Base-by-base conservation (phyloP, 2,888 invertebrate species). In the Drosophila rubida region DNA sequence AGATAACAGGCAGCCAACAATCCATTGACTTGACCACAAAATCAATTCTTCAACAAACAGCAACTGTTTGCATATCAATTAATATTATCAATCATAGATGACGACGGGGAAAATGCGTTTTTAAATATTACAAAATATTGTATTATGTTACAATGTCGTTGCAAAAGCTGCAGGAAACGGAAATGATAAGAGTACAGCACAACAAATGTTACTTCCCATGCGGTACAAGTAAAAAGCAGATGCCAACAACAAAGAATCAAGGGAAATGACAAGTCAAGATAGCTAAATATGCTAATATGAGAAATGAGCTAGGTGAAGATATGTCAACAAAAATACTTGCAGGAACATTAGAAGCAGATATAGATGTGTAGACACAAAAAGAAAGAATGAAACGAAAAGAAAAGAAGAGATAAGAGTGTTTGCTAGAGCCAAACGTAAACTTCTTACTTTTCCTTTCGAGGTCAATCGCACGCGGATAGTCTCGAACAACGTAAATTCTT, bases 271-370 rank as follows among this genome's bases (percentile, higher is more conserved):
- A 42, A 14, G 37, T 13, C 19, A 22, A 42, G 25, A 54, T 30
- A 53, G 19, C 14, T 41, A 66, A 44, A 66, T 49, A 55, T 66
- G 30, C 23, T 19, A 39, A 64, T 64, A 27, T n/a, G 9, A 14
- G 8, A 11, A 64, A 13, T 30, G 37, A 46, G 57, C 27, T 48
- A 9, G 22, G 30, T 30, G 7, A 22, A 35, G 41, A 41, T 27
- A 14, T 35, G 23, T 23, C 45, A 61, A 39, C 35, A 37, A 23
- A 44, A 54, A 32, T 23, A 44, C 22, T 44, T 11, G 32, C 7
- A 44, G 19, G 2, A 19, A 14, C 54, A 54, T 44, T 42, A 22
- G n/a, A n/a, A n/a, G 32, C n/a, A 32, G 6, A 13, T 6, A 42
- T 2, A 32, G 22, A 27, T 7, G 6, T 37, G 13, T 6, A 37